Evolutionary conservation across 2,888 invertebrate genomes (phyloP), one percentile per base, ranked within the genome.

Genomic region (Ischnura elegans): DNA sequence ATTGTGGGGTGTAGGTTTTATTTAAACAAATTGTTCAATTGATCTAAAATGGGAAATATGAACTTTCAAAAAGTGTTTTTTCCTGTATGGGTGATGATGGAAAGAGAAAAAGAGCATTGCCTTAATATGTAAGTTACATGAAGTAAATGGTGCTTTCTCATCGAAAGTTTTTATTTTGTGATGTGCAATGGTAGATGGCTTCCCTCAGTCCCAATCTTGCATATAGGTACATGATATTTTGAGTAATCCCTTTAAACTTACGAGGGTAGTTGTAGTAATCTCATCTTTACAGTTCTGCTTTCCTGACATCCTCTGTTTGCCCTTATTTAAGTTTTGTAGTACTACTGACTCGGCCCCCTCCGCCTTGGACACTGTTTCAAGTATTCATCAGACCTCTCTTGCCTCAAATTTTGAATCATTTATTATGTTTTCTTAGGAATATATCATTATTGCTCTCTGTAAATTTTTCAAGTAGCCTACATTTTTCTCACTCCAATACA

Each of bases 81-180:
- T 90, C 66, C 55, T 61, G 21, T 45, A 61, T 61, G 43, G 45
- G 45, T 61, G 42, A 42, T 61, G 66, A 90, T 36, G 10, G 36
- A 16, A 45, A 29, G 66, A 43, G n/a, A 66, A n/a, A 90, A 66
- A n/a, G 42, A 43, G 43, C 25, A 90, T 90, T 61, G 90, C 90
- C 90, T 90, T 90, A 90, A n/a, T 66, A 61, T 90, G 55, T 90
- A 61, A 43, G 61, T 90, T 10, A 43, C 29, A 61, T 25, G 25
- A 45, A 61, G 90, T 61, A 61, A 61, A 61, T 87, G 90, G 90
- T 90, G 90, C 90, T 90, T 90, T 90, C 90, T 90, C 90, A 61
- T 90, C n/a, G 43, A 61, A 90, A 66, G 55, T 90, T 90, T 90
- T 25, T 43, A 36, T 76, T 90, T 90, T n/a, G 6, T 61, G 25